Base-by-base conservation (phyloP, 2,113 vertebrate species). In the Phrynocephalus versicolor region DNA sequence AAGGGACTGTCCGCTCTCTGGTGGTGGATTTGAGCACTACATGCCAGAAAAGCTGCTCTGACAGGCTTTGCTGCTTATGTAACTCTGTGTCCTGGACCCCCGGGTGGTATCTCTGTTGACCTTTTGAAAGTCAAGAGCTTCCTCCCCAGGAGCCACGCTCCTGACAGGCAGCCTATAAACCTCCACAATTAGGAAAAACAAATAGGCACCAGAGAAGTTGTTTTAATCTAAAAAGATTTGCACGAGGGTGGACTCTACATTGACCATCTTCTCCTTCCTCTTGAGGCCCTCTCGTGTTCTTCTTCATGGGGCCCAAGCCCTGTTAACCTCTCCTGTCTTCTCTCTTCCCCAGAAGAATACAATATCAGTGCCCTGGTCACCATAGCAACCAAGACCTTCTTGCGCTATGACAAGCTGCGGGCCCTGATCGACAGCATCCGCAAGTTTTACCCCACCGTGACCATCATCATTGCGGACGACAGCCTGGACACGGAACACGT, bases 331-430 rank as follows among this genome's bases (percentile, higher is more conserved):
- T 41, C 60, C 57, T 7, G 2, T 71, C 23, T 70, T 30, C 3
- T 85, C 69, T 74, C 39, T 71, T 74, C 79, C 88, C 58, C 82
- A 91, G 85, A 83, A 95, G 96, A 96, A 79, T 97, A 97, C 93
- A 96, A 97, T 89, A 94, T 98, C 84, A 96, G 94, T 21, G 92
- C 95, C n/a, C 94, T 98, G 70, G 97, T 98, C 86, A 98, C 97
- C 85, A 96, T 98, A 9, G 97, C 97, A 76, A 98, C 97, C 27
- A 98, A 98, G 95, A 98, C 98, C 2, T 98, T 98, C 90, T 93
- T 98, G n/a, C 97, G 98, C 13, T 98, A 98, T 45, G 97, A 97
- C 89, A 97, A 98, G 88, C 96, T 98, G 16, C 94, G 96, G 76
- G 89, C 95, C 8, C 94, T 98, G 89, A 98, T 98, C 9, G 88